Conservation (phyloP, 2,113 vertebrate genomes). For the Trichechus manatus region DNA sequence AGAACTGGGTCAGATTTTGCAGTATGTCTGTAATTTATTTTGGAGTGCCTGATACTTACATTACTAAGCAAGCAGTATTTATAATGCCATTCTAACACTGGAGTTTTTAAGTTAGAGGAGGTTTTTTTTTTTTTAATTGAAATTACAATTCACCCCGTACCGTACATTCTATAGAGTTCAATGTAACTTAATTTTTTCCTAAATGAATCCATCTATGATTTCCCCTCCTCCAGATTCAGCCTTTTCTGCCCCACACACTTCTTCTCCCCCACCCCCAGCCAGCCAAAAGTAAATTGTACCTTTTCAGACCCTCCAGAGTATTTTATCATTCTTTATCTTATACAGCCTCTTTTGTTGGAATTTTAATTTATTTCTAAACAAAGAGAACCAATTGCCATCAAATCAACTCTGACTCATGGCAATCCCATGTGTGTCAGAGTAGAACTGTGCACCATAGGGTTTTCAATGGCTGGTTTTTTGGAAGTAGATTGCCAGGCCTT, state of each 20-base stretch:
- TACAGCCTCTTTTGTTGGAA: conserved; percentile 37
- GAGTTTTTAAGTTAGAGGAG: conserved; percentile 39
- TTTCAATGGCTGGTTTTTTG: too few relatives aligned
- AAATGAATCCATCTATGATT: conserved; percentile 52
- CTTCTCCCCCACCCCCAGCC: not conserved
- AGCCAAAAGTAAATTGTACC: conserved; percentile 10
- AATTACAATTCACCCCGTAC: not conserved
- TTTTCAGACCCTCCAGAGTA: conserved; percentile 35
- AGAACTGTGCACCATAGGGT: too few relatives aligned
- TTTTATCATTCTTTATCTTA: conserved; percentile 50
- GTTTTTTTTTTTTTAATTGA: conserved; percentile 6
- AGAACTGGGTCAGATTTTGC: conserved; percentile 73
- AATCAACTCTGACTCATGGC: not conserved
- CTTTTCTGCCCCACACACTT: not conserved
- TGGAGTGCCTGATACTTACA: conserved; percentile 42
- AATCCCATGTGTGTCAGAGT: not conserved
- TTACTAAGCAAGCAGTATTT: conserved; percentile 16
- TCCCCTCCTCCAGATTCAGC: not conserved
- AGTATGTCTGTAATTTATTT: conserved; percentile 67
- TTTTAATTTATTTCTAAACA: conserved; percentile 36
- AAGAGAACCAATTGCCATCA: not conserved
- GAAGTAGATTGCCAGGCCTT: too few relatives aligned
- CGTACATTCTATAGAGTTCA: not conserved
- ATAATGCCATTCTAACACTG: conserved; percentile 34
- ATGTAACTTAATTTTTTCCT: conserved; percentile 34